Evolutionary conservation across 1,140 invertebrate genomes (phyloP).

Genomic region (Pomacea maculata): DNA sequence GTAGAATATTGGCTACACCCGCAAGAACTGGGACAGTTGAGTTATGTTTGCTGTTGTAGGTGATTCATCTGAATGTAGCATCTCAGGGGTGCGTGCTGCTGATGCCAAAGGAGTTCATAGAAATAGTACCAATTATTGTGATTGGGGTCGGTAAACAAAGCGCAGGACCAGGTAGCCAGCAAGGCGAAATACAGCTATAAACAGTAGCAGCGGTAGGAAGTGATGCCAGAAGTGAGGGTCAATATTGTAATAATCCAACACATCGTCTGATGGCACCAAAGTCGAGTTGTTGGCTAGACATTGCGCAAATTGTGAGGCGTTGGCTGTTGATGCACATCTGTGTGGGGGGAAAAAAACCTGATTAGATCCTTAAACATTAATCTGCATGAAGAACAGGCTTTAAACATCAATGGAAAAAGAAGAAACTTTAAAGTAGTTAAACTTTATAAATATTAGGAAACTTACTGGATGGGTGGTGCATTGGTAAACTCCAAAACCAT

Average conservation of each 20-base stretch:
- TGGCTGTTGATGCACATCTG: constrained; percentile 31
- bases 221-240: constrained; percentile 37
- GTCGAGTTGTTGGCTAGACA: constrained; percentile 29
- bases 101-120: too few relatives aligned
- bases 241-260: constrained; percentile 34
- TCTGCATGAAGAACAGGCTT: neutral
- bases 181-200: constrained; percentile 37
- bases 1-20: too few relatives aligned
- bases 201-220: constrained; percentile 38
- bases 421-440: too few relatives aligned
- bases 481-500: constrained; percentile 83
- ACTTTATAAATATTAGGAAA: constrained; percentile 31
- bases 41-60: too few relatives aligned
- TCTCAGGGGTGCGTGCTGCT: too few relatives aligned
- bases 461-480: constrained; percentile 77
- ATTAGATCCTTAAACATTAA: neutral
- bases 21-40: too few relatives aligned
- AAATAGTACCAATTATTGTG: neutral
- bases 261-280: constrained; percentile 32
- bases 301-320: constrained; percentile 32
- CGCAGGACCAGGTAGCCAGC: constrained; percentile 41
- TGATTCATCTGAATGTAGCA: too few relatives aligned
- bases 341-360: neutral
- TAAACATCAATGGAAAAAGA: neutral
- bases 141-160: constrained; percentile 28